Conservation (phyloP, 2,113 vertebrate genomes). For the Cinclus cinclus region DNA sequence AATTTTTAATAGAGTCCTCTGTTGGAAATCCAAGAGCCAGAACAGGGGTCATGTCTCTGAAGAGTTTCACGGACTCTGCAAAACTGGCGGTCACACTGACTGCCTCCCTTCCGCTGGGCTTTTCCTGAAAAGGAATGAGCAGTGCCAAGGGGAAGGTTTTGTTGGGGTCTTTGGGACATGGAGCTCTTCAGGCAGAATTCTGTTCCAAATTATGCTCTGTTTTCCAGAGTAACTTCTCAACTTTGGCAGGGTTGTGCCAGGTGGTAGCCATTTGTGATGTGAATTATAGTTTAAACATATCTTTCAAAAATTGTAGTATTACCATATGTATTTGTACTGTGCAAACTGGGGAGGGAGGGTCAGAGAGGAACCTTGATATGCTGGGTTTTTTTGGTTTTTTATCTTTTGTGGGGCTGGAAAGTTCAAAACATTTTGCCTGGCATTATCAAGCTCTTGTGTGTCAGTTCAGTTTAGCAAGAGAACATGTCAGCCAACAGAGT, state of each 20-base stretch:
- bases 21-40: slow-evolving; percentile 6
- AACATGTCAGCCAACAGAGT: not conserved
- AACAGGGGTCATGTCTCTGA: not conserved
- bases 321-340: not conserved
- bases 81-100: slow-evolving; percentile 24
- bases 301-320: not conserved
- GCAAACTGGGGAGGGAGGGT: not conserved
- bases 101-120: slow-evolving; percentile 7
- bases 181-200: slow-evolving; percentile 22
- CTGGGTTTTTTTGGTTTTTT: not conserved
- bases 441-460: not conserved
- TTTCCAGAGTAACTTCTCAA: not conserved
- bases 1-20: slow-evolving; percentile 5
- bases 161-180: not conserved
- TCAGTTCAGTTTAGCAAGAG: not conserved
- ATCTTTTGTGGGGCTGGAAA: not conserved
- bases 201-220: slow-evolving; percentile 19
- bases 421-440: not conserved
- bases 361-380: not conserved
- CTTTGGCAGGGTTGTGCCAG: not conserved
- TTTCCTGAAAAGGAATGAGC: not conserved
- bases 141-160: slow-evolving; percentile 17
- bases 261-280: not conserved
- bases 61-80: not conserved
- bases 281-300: not conserved